Percentiles rank a stretch among this genome's conserved stretches.
These are phyloP conservation scores for Hydropsyche betteni DNA, from an alignment of 2,888 invertebrate genomes.

Conservation along the genomic window DNA sequence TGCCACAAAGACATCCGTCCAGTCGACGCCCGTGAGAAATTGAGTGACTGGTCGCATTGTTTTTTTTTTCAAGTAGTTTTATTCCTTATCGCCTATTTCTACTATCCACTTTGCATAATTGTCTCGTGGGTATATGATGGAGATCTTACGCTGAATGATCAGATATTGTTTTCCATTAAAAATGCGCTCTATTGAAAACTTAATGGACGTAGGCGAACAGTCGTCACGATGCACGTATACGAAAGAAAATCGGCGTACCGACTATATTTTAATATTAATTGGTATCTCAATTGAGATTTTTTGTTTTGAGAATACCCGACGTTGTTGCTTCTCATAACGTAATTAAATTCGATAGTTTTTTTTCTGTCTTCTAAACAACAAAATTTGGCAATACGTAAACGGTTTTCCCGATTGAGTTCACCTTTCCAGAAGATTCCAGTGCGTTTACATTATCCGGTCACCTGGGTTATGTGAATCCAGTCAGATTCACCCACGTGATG, in stretches of 20 bases:
- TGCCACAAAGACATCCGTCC: constrained; percentile 35
- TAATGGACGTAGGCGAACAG: constrained; percentile 1
- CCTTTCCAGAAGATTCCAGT: too few relatives aligned
- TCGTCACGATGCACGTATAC: neutral
- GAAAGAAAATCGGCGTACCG: neutral
- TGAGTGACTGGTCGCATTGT: constrained; percentile 27
- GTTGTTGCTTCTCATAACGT: neutral
- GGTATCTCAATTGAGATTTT: neutral
- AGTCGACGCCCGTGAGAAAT: constrained; percentile 27
- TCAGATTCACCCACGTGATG: constrained; percentile 4
- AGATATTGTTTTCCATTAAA: constrained; percentile 40
- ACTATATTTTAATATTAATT: neutral
- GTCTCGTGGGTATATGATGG: constrained; percentile 37
- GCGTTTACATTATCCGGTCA: constrained; percentile 5
- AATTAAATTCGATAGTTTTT: neutral
- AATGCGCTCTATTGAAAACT: constrained; percentile 31
- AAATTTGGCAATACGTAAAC: too few relatives aligned
- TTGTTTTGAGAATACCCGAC: neutral
- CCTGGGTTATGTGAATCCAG: constrained; percentile 7
- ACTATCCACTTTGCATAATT: constrained; percentile 41
- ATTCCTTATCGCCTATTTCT: constrained; percentile 14
- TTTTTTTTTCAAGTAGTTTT: constrained; percentile 21
- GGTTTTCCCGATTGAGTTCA: too few relatives aligned
- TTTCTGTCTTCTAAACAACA: neutral
- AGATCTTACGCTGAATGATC: constrained; percentile 34